Conservation (phyloP, 2,797 vertebrate genomes). For the Fringilla coelebs region DNA sequence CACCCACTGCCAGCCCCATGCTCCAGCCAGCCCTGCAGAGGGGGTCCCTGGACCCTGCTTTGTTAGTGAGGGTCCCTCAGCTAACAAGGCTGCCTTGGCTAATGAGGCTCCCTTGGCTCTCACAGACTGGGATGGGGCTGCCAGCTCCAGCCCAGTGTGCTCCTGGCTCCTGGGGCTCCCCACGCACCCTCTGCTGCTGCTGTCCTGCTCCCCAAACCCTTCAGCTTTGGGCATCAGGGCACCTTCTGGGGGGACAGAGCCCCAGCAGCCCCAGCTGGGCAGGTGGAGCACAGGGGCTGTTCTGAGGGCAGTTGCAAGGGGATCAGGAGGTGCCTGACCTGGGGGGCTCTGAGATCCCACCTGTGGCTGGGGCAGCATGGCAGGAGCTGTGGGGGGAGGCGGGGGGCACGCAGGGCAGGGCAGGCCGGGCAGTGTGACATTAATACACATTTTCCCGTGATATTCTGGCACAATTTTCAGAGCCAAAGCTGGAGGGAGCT, state of each 20-base stretch:
- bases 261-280: background rate
- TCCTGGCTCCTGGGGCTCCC: background rate
- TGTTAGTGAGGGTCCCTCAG: background rate
- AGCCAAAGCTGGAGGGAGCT: background rate
- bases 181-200: background rate
- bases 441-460: background rate
- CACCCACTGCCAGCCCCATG: rapidly evolving
- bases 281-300: background rate
- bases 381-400: rapidly evolving
- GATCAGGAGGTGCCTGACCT: background rate
- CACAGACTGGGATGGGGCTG: background rate
- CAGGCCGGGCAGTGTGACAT: background rate
- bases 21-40: background rate
- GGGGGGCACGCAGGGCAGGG: rapidly evolving
- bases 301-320: background rate
- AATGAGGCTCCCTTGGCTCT: background rate
- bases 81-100: background rate
- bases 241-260: rapidly evolving
- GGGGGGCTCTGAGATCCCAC: background rate
- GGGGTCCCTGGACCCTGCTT: no score
- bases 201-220: background rate
- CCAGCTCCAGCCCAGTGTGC: background rate
- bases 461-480: background rate
- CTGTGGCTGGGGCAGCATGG: rapidly evolving
- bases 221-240: background rate